phyloP scores from a whole-genome alignment of 1,140 invertebrate genomes.

The Drosophila pruinosa region DNA sequence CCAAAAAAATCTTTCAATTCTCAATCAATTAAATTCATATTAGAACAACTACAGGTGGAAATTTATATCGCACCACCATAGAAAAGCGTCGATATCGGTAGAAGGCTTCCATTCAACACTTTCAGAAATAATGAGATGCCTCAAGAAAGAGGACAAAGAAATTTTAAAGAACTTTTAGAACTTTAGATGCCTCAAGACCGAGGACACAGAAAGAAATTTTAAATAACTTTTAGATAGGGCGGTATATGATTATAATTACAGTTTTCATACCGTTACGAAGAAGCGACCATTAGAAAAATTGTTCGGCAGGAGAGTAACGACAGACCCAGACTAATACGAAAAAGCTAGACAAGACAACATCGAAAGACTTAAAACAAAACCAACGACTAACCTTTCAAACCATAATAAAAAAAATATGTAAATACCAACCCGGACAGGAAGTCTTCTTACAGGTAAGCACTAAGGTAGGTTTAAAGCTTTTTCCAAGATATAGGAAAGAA shows the following conservation, averaged over 20 bases:
- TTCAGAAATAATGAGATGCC: slow-evolving; percentile 34
- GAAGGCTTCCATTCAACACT: slow-evolving; percentile 47
- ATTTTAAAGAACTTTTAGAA: too few species aligned
- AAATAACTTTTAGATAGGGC: slow-evolving; percentile 29
- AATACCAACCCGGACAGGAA: slow-evolving; percentile 9
- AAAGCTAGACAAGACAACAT: slow-evolving; percentile 23
- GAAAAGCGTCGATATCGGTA: slow-evolving; percentile 37
- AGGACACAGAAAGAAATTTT: slow-evolving; percentile 10
- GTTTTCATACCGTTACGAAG: slow-evolving; percentile 36
- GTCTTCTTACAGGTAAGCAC: slow-evolving; percentile 28
- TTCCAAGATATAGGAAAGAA: neutral
- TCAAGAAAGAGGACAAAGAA: too few species aligned
- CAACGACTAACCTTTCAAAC: neutral
- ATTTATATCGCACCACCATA: slow-evolving; percentile 18
- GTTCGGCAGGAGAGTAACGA: slow-evolving; percentile 26
- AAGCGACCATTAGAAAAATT: slow-evolving; percentile 37
- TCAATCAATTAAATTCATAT: slow-evolving; percentile 22
- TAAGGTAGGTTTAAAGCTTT: slow-evolving; percentile 13
- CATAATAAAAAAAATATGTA: slow-evolving; percentile 24
- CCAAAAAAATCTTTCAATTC: slow-evolving; percentile 49
- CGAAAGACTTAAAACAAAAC: slow-evolving; percentile 13
- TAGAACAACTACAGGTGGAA: slow-evolving; percentile 26
- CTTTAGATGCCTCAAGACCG: slow-evolving; percentile 1
- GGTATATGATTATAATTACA: slow-evolving; percentile 30
- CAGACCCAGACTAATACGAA: slow-evolving; percentile 26